Evolutionary conservation across 2,797 vertebrate species (phyloP).

Genomic region (Artibeus lituratus): DNA sequence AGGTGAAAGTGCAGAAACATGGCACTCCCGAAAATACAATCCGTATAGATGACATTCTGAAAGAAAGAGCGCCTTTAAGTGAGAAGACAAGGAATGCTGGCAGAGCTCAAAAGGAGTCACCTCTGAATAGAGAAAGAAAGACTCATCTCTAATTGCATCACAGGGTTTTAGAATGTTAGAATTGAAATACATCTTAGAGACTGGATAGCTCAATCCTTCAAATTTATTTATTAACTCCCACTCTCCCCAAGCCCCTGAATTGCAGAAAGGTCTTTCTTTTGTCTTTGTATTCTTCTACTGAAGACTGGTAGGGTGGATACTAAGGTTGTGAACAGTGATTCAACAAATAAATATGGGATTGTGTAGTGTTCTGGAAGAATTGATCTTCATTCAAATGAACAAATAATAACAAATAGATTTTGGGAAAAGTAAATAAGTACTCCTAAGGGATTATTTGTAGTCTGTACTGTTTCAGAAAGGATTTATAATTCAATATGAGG

Average conservation of each 20-base stretch:
- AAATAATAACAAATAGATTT: constrained; percentile 7
- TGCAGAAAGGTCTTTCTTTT: neutral
- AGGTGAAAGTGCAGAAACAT: constrained; percentile 8
- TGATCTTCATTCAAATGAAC: neutral
- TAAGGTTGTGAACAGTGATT: neutral
- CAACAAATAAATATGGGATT: neutral
- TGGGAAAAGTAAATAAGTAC: neutral
- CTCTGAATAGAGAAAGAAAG: neutral
- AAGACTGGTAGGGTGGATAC: neutral
- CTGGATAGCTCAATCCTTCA: neutral
- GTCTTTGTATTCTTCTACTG: neutral
- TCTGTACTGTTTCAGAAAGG: neutral
- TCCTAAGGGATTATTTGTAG: neutral
- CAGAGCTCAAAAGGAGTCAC: constrained; percentile 1
- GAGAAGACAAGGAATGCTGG: neutral
- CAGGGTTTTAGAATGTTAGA: neutral
- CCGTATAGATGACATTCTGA: neutral
- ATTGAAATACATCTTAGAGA: neutral
- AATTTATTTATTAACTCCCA: neutral
- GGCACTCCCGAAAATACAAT: neutral
- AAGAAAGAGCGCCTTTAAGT: neutral
- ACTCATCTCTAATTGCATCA: neutral
- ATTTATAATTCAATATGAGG: neutral
- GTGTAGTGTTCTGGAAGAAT: constrained; percentile 2
- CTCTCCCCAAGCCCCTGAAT: neutral